These are phyloP conservation scores for Eriocheir sinensis DNA, from an alignment of 1,140 invertebrate species.

Conservation along the genomic window DNA sequence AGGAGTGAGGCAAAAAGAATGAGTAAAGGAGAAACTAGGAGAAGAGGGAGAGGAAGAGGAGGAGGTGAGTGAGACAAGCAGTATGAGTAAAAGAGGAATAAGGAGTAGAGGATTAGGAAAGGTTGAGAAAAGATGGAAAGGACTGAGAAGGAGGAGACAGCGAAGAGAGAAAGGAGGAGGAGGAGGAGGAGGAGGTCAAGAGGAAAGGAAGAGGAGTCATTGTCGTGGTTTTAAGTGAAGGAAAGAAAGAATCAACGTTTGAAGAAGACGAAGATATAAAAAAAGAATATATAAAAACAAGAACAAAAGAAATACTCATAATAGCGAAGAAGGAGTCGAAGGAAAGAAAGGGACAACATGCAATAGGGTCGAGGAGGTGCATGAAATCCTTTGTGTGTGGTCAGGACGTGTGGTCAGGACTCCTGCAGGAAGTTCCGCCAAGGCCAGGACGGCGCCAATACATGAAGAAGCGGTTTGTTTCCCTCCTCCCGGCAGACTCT, in stretches of 20 bases:
- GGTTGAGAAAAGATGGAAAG: not conserved
- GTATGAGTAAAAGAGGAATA: not conserved
- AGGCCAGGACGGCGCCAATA: not conserved
- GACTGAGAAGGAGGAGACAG: too few species aligned
- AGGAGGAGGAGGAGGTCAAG: not conserved
- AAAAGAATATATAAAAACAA: not conserved
- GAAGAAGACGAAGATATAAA: not conserved
- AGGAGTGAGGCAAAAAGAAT: not conserved
- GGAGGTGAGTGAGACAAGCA: too few species aligned
- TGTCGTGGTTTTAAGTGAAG: too few species aligned
- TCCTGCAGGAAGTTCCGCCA: too few species aligned
- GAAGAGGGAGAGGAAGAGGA: too few species aligned
- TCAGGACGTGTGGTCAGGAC: too few species aligned
- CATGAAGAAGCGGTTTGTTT: not conserved
- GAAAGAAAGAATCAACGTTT: not conserved
- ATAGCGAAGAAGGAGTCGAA: not conserved
- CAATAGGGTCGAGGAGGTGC: too few species aligned
- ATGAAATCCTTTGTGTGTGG: too few species aligned
- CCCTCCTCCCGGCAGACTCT: not conserved
- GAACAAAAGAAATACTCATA: too few species aligned
- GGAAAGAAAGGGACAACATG: not conserved
- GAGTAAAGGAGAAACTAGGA: not conserved
- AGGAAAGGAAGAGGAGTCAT: not conserved
- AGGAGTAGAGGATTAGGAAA: not conserved
- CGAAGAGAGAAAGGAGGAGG: not conserved